phyloP scores from a whole-genome alignment of 2,113 vertebrate species.

The Platichthys stellatus region DNA sequence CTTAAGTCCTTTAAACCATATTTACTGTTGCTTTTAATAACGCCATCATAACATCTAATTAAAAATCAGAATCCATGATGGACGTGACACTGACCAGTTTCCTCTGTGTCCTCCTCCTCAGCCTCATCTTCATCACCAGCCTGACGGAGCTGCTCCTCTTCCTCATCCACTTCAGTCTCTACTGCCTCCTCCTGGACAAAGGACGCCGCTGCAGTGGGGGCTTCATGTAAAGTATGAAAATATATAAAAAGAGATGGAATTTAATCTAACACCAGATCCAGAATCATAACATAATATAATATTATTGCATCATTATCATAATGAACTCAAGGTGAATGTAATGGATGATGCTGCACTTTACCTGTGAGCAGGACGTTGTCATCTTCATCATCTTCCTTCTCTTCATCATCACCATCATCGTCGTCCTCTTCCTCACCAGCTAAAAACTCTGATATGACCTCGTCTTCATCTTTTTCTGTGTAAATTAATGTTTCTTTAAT shows the following conservation, averaged over 20 bases:
- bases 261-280: background rate
- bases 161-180: constrained; percentile 49
- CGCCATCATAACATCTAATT: no score
- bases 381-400: constrained; percentile 18
- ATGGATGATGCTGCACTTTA: constrained; percentile 16
- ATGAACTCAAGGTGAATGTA: no score
- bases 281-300: no score
- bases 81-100: constrained; percentile 13
- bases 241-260: no score
- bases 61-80: no score
- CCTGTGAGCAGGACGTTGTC: constrained; percentile 46
- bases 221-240: constrained; percentile 11
- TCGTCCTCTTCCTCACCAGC: background rate
- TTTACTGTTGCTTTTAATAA: no score
- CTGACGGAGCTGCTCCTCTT: constrained; percentile 23
- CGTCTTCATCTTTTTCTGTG: constrained; percentile 20
- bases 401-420: constrained; percentile 9
- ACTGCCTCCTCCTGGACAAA: constrained; percentile 60
- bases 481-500: background rate
- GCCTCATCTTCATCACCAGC: constrained; percentile 42
- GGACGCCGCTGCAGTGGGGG: constrained; percentile 23
- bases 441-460: constrained; percentile 3
- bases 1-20: no score
- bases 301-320: no score
- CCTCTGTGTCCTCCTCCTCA: constrained; percentile 45